Conservation (phyloP, 2,888 invertebrate species). For the Hydraecia micacea region DNA sequence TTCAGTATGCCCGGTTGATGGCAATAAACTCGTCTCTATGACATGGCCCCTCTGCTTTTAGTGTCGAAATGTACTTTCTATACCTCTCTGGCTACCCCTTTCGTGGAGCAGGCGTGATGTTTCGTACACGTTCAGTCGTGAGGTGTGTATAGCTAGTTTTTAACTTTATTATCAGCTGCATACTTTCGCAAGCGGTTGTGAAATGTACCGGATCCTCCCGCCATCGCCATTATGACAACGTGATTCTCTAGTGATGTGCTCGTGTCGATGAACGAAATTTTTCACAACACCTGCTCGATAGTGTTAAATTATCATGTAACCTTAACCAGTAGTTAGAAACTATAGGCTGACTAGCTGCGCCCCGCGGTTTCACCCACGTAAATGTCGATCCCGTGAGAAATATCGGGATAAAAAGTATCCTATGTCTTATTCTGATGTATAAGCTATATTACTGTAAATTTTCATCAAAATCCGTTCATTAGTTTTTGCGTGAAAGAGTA, state of each 20-base stretch:
- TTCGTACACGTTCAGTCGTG: background rate
- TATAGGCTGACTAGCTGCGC: too few species aligned
- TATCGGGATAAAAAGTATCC: too few species aligned
- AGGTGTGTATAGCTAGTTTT: background rate
- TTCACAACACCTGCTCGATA: background rate
- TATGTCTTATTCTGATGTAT: too few species aligned
- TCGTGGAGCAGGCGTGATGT: background rate
- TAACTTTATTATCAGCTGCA: conserved; percentile 24
- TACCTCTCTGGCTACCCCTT: background rate
- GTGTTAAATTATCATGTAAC: background rate
- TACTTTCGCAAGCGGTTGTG: conserved; percentile 32
- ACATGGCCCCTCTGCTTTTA: too few species aligned
- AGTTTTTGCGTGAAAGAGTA: too few species aligned
- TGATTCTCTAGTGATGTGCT: conserved; percentile 9
- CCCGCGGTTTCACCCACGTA: too few species aligned
- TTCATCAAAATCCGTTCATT: too few species aligned
- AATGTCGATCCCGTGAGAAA: too few species aligned
- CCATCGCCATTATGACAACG: conserved; percentile 21
- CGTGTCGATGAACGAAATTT: background rate
- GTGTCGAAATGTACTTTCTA: too few species aligned
- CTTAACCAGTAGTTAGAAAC: too few species aligned
- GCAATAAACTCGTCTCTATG: background rate
- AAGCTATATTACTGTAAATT: too few species aligned
- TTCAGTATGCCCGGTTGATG: background rate
- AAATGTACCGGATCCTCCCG: conserved; percentile 26